Percentiles rank a stretch among this genome's conserved stretches.
These are phyloP conservation scores for Anagrus nilaparvatae DNA, from an alignment of 1,140 invertebrate genomes.

Conservation along the genomic window DNA sequence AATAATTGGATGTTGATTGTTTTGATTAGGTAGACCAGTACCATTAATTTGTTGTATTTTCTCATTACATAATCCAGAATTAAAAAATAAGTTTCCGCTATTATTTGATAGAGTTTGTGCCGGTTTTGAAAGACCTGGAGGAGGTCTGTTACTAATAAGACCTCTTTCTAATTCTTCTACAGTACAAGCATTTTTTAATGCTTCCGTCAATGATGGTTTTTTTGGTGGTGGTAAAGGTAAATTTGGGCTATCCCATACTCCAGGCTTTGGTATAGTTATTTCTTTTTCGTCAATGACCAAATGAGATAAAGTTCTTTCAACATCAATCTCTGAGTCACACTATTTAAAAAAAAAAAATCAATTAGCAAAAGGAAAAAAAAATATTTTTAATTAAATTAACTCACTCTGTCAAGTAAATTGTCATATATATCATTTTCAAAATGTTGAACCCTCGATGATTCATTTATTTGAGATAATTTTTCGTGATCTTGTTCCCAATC, in stretches of 20 bases:
- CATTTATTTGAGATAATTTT: conserved; percentile 51
- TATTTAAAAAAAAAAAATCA: conserved; percentile 26
- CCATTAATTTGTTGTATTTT: conserved; percentile 30
- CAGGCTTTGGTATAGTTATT: conserved; percentile 39
- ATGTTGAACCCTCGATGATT: conserved; percentile 36
- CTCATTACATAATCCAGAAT: conserved; percentile 22
- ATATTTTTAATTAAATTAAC: conserved; percentile 7
- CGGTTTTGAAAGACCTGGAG: conserved; percentile 30
- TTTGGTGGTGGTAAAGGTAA: conserved; percentile 24
- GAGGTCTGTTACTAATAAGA: conserved; percentile 38
- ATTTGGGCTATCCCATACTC: conserved; percentile 42
- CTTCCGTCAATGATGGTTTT: conserved; percentile 21
- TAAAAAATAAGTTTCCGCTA: conserved; percentile 25
- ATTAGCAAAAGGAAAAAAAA: too few species aligned
- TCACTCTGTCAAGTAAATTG: background rate
- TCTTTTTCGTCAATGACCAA: conserved; percentile 49
- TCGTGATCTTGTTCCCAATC: conserved; percentile 69
- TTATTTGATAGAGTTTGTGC: conserved; percentile 26
- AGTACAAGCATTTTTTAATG: conserved; percentile 42
- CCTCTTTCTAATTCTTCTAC: conserved; percentile 47
- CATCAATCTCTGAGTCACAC: conserved; percentile 34
- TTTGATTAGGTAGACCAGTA: conserved; percentile 19
- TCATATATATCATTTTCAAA: background rate
- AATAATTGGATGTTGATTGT: conserved; percentile 37
- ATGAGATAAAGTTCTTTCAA: conserved; percentile 44